Evolutionary conservation across 2,888 invertebrate species (phyloP), one percentile per base, ranked within the genome.

Genomic region (Bimastos eiseni): DNA sequence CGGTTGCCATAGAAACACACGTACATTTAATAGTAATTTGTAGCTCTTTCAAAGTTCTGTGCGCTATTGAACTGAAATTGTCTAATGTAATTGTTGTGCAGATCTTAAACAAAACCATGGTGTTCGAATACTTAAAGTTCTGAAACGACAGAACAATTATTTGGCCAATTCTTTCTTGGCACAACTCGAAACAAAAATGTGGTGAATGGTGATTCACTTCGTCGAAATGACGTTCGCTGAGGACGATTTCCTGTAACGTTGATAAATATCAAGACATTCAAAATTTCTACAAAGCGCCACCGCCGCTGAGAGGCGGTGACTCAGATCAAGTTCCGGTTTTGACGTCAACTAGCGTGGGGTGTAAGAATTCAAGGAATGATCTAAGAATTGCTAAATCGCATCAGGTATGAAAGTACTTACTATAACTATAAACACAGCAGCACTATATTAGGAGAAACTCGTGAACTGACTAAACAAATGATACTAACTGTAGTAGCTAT

Each of bases 281-380:
- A 49, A 49, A 49, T 49, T 19, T 49, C 49, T 49, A 49, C 49
- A n/a, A 8, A 11, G 70, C n/a, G 70, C 70, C 70, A 8, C n/a
- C 3, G 70, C 30, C 70, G 70, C n/a, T 11, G 70, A 70, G 70
- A 70, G 70, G 70, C 70, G 70, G 70, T 70, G 70, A 70, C 70
- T 70, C 70, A 70, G 70, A n/a, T n/a, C 70, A 70, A 70, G 70
- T 70, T 70, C 70, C 70, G 70, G 70, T 70, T 70, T 24, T n/a
- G 4, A 70, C 70, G 70, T 70, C 70, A 70, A 30, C 70, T 70
- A n/a, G 70, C 70, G 70, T 70, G 70, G 70, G 70, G 70, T n/a
- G 70, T 70, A 70, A 70, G 70, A n/a, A 70, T 70, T 30, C 70
- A 70, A 70, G 70, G 70, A 70, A 70, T 70, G 70, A 70, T 70